Base-by-base conservation (phyloP, 2,888 invertebrate species). In the Philereme transversata region DNA sequence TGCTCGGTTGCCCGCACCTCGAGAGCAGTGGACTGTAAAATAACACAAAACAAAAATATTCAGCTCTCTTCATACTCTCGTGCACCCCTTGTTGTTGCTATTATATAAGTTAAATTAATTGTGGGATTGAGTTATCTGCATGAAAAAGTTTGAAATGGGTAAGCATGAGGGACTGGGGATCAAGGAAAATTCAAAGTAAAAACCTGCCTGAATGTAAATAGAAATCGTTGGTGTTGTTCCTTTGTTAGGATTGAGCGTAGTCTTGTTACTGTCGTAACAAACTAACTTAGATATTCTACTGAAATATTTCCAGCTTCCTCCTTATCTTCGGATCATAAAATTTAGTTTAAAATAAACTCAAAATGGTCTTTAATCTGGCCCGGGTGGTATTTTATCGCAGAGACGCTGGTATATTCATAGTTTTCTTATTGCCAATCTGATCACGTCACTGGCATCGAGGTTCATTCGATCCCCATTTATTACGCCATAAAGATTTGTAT, bases 381-480 rank as follows among this genome's bases (percentile, higher is more conserved):
- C 50, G 10, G 22, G 48, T 62, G 53, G 72, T 69, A 70, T 71
- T 74, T 67, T 69, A 69, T 68, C 69, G 57, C 63, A 62, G 70
- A 74, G 66, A 70, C 66, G 43, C 72, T 72, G 71, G 69, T 62
- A 68, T 66, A 70, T 69, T 75, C 76, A 78, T 78, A 75, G 75
- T 77, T 77, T 73, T 74, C 64, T 65, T 73, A 77, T 83, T 76
- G 70, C 62, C 67, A 82, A 74, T 73, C 83, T 60, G 80, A 76
- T 81, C 84, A 83, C 84, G 84, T 83, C 76, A 79, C 67, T 67
- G 68, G 81, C 74, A 82, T 83, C 69, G 79, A 70, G 74, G 76
- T 76, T 84, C 79, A 82, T 83, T 81, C 78, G 76, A 77, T 75
- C 77, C 75, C 74, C 81, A 82, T 84, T 82, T 83, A 81, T 80